A percentile compares a stretch with the other conserved stretches of the same genome.
These are phyloP conservation scores for Druon quercuslanigerum DNA, from an alignment of 1,140 invertebrate genomes.

Conservation along the genomic window DNA sequence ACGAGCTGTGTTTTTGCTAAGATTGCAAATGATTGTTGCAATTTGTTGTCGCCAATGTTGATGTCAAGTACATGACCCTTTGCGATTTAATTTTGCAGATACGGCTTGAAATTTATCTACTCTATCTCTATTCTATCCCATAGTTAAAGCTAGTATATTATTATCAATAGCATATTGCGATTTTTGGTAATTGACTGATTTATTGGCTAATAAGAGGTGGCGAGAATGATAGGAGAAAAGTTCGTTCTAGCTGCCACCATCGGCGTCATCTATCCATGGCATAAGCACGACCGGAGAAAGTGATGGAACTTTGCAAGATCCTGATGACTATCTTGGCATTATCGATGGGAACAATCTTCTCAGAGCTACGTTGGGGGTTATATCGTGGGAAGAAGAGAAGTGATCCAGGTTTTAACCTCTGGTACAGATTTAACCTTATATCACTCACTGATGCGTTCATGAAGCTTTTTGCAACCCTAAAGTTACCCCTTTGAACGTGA, in stretches of 20 bases:
- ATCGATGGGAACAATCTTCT: conserved; percentile 67
- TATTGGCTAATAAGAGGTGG: background rate
- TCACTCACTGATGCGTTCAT: conserved; percentile 44
- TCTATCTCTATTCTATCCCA: too few species aligned
- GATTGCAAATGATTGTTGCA: conserved; percentile 31
- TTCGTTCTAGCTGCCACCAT: conserved; percentile 34
- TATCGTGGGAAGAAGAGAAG: conserved; percentile 64
- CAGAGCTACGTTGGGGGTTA: conserved; percentile 58
- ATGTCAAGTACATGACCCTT: background rate
- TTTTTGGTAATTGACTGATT: background rate
- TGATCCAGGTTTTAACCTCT: conserved; percentile 53
- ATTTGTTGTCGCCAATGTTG: conserved; percentile 29
- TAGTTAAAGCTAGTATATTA: too few species aligned
- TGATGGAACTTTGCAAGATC: conserved; percentile 68
- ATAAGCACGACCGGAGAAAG: conserved; percentile 64
- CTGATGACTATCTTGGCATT: conserved; percentile 66
- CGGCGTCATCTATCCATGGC: conserved; percentile 40
- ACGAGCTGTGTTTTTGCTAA: conserved; percentile 16
- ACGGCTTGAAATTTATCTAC: background rate
- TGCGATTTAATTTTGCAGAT: background rate
- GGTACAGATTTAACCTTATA: conserved; percentile 49
- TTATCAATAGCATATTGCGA: too few species aligned
- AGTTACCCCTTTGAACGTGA: background rate
- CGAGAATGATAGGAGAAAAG: conserved; percentile 39
- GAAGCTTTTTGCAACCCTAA: conserved; percentile 13